Percentiles rank a stretch among this genome's conserved stretches.
These are phyloP conservation scores for Hirtodrosophila histrioides DNA, from an alignment of 2,888 invertebrate species.

Conservation along the genomic window DNA sequence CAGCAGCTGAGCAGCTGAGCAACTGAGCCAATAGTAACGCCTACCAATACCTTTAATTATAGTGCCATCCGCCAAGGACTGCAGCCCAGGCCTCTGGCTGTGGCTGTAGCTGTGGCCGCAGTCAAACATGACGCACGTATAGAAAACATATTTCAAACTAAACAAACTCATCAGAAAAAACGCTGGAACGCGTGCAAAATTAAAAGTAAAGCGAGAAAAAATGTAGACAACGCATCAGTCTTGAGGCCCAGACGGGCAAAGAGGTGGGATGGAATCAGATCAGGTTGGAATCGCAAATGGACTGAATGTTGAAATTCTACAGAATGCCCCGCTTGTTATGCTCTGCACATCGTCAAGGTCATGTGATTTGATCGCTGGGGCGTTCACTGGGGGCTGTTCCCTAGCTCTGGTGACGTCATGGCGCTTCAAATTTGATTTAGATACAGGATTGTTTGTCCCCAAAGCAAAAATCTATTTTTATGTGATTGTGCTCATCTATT, in stretches of 20 bases:
- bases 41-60: constrained; percentile 79
- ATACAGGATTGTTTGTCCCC: background rate
- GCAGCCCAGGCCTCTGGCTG: constrained; percentile 29
- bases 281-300: constrained; percentile 19
- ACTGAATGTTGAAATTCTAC: constrained; percentile 12
- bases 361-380: constrained; percentile 56
- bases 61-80: constrained; percentile 58
- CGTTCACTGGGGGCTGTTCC: constrained; percentile 41
- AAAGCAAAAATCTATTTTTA: background rate
- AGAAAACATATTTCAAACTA: constrained; percentile 81
- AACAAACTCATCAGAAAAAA: constrained; percentile 75
- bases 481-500: background rate
- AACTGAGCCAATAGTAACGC: constrained; percentile 79
- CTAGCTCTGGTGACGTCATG: constrained; percentile 50
- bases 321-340: constrained; percentile 55
- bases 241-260: background rate
- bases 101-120: constrained; percentile 7
- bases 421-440: constrained; percentile 7
- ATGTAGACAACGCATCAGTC: constrained; percentile 48
- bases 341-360: constrained; percentile 53
- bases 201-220: constrained; percentile 72
- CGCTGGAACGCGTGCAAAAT: constrained; percentile 73
- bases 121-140: constrained; percentile 78
- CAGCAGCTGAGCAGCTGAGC: constrained; percentile 9
- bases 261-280: background rate